These are phyloP conservation scores for Gobio occitaniae DNA, from an alignment of 2,797 vertebrate genomes.

Conservation along the genomic window DNA sequence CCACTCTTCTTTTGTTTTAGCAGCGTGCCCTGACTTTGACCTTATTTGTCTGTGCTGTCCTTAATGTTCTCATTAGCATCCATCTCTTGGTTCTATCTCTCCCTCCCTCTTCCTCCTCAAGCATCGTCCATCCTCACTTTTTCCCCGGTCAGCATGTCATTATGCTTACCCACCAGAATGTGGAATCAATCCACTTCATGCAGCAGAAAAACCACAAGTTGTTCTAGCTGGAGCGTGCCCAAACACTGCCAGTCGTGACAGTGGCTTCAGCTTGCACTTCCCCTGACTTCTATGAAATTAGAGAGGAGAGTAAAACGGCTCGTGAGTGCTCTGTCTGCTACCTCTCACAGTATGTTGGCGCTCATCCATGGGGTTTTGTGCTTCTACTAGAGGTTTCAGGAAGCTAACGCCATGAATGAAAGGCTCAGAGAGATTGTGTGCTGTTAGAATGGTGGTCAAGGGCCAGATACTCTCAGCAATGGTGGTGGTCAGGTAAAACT, in stretches of 20 bases:
- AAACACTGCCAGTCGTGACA: slow-evolving; percentile 76
- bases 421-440: not conserved
- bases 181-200: slow-evolving; percentile 90
- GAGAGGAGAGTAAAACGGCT: slow-evolving; percentile 21
- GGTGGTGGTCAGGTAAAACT: slow-evolving; percentile 20
- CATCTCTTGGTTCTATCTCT: slow-evolving; percentile 43
- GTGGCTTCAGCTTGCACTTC: slow-evolving; percentile 79
- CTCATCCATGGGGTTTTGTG: slow-evolving; percentile 59
- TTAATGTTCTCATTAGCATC: slow-evolving; percentile 35
- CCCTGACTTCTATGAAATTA: slow-evolving; percentile 63
- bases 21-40: slow-evolving; percentile 42
- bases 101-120: slow-evolving; percentile 74
- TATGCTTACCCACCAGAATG: slow-evolving; percentile 86
- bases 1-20: slow-evolving; percentile 37
- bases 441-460: not conserved
- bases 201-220: slow-evolving; percentile 86
- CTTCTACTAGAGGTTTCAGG: slow-evolving; percentile 43
- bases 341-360: slow-evolving; percentile 63
- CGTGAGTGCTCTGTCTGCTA: slow-evolving; percentile 55
- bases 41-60: slow-evolving; percentile 42
- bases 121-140: slow-evolving; percentile 78
- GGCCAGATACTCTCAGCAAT: slow-evolving; percentile 6
- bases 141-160: slow-evolving; percentile 87
- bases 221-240: slow-evolving; percentile 83
- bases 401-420: slow-evolving; percentile 3